These are phyloP conservation scores for Gopherus flavomarginatus DNA, from an alignment of 2,113 vertebrate species.

Conservation along the genomic window DNA sequence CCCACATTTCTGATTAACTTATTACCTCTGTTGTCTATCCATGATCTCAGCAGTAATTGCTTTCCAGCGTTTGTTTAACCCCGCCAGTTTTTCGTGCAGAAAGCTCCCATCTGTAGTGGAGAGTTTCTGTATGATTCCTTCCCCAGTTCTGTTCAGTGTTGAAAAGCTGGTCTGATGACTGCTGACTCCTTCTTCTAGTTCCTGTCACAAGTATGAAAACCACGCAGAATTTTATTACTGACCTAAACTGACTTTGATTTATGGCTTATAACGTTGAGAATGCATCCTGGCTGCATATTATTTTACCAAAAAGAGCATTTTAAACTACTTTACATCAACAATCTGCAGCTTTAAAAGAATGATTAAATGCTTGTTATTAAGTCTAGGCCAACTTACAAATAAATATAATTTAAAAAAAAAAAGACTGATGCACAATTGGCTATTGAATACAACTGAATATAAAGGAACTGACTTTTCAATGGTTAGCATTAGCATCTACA, in stretches of 20 bases:
- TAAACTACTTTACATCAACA: not conserved
- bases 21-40: constrained; percentile 89
- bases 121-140: constrained; percentile 87
- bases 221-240: not conserved
- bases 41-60: constrained; percentile 76
- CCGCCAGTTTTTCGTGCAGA: constrained; percentile 88
- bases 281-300: not conserved
- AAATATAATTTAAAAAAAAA: not conserved
- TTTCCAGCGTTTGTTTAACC: constrained; percentile 86
- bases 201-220: constrained; percentile 78
- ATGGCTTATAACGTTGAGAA: not conserved
- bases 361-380: constrained; percentile 13
- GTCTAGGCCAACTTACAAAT: not conserved
- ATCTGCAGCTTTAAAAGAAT: not conserved
- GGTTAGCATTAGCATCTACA: not conserved
- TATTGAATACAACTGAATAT: not conserved
- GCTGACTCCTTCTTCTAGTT: constrained; percentile 89
- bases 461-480: not conserved
- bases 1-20: not conserved
- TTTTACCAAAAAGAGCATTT: not conserved
- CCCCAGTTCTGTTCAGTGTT: constrained; percentile 83
- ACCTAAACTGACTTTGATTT: constrained; percentile 23
- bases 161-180: constrained; percentile 84
- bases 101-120: constrained; percentile 85
- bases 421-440: not conserved